Evolutionary conservation across 1,140 invertebrate genomes (phyloP), one percentile per base, ranked within the genome.

Genomic region (Calliopsis andreniformis): DNA sequence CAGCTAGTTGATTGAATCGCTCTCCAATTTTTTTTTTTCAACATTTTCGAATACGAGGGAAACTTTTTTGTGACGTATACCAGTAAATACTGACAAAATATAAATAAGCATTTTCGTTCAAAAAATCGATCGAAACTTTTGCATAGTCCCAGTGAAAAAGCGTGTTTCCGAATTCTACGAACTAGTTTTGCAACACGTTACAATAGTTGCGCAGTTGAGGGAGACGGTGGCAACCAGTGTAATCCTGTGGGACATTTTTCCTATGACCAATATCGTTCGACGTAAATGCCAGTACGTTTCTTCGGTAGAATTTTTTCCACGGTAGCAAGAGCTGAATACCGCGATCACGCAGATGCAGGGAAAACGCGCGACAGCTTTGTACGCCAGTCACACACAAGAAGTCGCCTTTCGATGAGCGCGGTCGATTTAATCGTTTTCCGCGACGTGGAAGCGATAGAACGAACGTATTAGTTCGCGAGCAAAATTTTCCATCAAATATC

Each of bases 221-320:
- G 7, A 30, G 42, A 4, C 25, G 28, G 42, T 6, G 14, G 8
- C 8, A 6, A 1, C 5, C 6, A 42, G 28, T 3, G 35, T 6
- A 4, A 28, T 42, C 2, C 5, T 3, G 28, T 10, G 32, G 12
- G 55, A 42, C 25, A 25, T 45, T 47, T 25, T n/a, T 23, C 3
- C 20, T n/a, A n/a, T 23, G 16, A 3, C 25, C 23, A 39, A 18
- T 30, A 39, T 12, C 23, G 23, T 55, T 42, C 49, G 18, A 67
- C 6, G 20, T 35, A 53, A 67, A 53, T 16, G 20, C 16, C 25
- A 3, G n/a, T 35, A 39, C 12, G n/a, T 18, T 7, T 14, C 25
- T 28, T 25, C n/a, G 35, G 35, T 53, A 32, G 8, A 53, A 53
- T 67, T 67, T 51, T 53, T 67, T 64, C 14, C 5, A 0, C 3